Evolutionary conservation across 2,113 vertebrate genomes (phyloP).

Genomic region (Cathartes aura): DNA sequence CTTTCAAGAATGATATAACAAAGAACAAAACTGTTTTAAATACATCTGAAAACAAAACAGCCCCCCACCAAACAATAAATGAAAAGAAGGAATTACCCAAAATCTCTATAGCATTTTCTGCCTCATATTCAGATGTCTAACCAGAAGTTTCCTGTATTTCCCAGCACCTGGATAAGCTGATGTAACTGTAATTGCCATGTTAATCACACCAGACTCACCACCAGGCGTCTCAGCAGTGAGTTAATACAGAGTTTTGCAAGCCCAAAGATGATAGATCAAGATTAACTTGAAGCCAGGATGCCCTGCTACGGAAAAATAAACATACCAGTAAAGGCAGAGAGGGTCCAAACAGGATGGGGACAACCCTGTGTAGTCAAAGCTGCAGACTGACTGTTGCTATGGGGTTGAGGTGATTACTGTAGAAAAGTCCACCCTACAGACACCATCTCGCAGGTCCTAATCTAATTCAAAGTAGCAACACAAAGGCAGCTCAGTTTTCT

Average conservation of each 20-base stretch:
- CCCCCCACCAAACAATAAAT: background rate
- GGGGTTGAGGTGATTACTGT: background rate
- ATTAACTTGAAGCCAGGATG: background rate
- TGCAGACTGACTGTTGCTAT: background rate
- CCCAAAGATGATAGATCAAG: background rate
- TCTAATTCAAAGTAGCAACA: background rate
- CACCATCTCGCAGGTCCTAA: background rate
- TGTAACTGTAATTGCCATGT: background rate
- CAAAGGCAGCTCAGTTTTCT: background rate
- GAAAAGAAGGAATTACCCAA: background rate
- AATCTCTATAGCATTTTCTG: background rate
- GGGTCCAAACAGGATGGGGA: background rate
- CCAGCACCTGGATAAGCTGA: background rate
- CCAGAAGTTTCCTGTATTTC: background rate
- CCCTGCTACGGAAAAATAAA: background rate
- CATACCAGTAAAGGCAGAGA: background rate
- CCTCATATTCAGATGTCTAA: background rate
- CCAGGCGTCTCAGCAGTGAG: background rate
- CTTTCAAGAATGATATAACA: background rate
- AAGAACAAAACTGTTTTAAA: background rate
- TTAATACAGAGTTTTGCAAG: background rate
- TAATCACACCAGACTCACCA: background rate
- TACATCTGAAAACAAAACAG: background rate
- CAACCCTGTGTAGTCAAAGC: background rate
- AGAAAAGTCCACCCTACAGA: background rate